phyloP scores from a whole-genome alignment of 2,113 vertebrate genomes.

The Pterophyllum scalare region DNA sequence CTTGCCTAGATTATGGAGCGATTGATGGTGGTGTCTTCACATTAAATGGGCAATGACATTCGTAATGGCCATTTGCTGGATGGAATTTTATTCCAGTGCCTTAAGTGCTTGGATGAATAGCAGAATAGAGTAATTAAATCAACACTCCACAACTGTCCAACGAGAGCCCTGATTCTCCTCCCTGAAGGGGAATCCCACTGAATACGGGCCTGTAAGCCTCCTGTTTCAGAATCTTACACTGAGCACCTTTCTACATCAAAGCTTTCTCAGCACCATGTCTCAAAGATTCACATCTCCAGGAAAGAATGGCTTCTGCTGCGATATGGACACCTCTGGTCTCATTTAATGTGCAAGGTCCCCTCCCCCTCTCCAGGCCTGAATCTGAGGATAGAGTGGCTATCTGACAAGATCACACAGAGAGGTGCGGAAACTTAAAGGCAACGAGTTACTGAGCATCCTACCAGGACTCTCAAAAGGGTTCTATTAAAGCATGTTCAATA shows the following conservation, averaged over 20 bases:
- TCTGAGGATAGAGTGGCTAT: slow-evolving; percentile 75
- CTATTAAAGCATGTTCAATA: slow-evolving; percentile 82
- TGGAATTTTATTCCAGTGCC: slow-evolving; percentile 36
- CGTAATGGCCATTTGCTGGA: slow-evolving; percentile 49
- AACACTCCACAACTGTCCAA: slow-evolving; percentile 63
- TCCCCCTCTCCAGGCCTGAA: slow-evolving; percentile 67
- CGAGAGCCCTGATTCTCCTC: slow-evolving; percentile 54
- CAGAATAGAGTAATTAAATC: slow-evolving; percentile 72
- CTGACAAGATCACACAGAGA: slow-evolving; percentile 79
- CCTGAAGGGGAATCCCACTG: slow-evolving; percentile 70
- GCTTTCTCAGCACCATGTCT: slow-evolving; percentile 67
- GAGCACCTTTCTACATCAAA: slow-evolving; percentile 82
- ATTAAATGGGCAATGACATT: slow-evolving; percentile 55
- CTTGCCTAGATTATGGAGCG: slow-evolving; percentile 43
- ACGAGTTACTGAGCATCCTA: slow-evolving; percentile 80
- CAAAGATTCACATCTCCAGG: slow-evolving; percentile 78
- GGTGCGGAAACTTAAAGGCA: slow-evolving; percentile 79
- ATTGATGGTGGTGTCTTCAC: slow-evolving; percentile 52
- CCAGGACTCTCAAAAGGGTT: slow-evolving; percentile 81
- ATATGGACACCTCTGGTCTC: slow-evolving; percentile 79
- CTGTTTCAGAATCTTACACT: slow-evolving; percentile 69
- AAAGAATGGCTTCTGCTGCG: slow-evolving; percentile 82
- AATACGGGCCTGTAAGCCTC: slow-evolving; percentile 66
- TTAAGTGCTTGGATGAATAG: slow-evolving; percentile 30
- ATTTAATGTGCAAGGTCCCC: slow-evolving; percentile 74